These are phyloP conservation scores for Ophioninae sp. DNA, from an alignment of 2,888 invertebrate species.

Conservation along the genomic window DNA sequence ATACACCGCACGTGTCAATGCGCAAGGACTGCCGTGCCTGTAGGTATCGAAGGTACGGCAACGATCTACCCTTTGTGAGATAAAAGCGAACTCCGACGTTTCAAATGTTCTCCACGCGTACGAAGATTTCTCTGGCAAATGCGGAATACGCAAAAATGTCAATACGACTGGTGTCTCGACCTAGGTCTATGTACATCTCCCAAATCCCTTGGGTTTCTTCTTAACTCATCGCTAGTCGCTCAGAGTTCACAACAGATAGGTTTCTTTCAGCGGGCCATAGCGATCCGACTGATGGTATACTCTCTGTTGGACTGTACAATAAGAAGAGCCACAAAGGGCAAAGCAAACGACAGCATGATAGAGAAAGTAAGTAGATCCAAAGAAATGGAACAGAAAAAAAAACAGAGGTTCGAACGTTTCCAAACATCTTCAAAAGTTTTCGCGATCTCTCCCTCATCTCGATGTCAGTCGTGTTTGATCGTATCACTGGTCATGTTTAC, in stretches of 20 bases:
- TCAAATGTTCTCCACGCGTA: not conserved
- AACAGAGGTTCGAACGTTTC: slow-evolving; percentile 27
- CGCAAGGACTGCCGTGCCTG: not conserved
- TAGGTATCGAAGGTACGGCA: not conserved
- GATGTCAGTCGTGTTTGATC: slow-evolving; percentile 30
- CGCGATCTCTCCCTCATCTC: slow-evolving; percentile 3
- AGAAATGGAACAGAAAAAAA: slow-evolving; percentile 31
- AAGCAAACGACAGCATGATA: not conserved
- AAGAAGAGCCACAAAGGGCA: not conserved
- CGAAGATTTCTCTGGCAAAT: not conserved
- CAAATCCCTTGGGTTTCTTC: slow-evolving; percentile 49
- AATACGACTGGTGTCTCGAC: slow-evolving; percentile 19
- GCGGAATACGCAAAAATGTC: slow-evolving; percentile 11
- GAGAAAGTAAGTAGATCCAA: slow-evolving; percentile 36
- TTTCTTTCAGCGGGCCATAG: slow-evolving; percentile 18
- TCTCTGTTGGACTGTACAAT: slow-evolving; percentile 24
- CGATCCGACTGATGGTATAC: slow-evolving; percentile 20
- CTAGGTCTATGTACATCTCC: slow-evolving; percentile 28
- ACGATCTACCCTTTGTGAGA: slow-evolving; percentile 6
- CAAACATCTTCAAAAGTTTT: slow-evolving; percentile 25
- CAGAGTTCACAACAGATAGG: slow-evolving; percentile 25
- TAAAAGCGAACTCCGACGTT: slow-evolving; percentile 6
- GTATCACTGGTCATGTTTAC: slow-evolving; percentile 73
- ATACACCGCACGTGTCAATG: not conserved
- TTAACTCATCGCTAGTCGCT: slow-evolving; percentile 39